Percentiles rank a stretch among this genome's conserved stretches.
Evolutionary conservation across 2,797 vertebrate species (phyloP).

Genomic region (Pampus argenteus): DNA sequence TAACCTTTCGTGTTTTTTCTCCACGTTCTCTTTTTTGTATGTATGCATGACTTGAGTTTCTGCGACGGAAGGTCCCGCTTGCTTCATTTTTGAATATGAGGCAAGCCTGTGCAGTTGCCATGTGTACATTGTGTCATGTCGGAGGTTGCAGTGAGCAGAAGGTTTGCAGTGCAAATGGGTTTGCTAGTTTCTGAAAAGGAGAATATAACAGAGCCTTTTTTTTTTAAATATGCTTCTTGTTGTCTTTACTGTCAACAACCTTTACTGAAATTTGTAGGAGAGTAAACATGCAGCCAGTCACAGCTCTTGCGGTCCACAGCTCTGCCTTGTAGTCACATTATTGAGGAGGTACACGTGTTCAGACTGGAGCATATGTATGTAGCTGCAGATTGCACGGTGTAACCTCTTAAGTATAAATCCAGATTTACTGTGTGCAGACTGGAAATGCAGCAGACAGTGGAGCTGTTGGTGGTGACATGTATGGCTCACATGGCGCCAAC

Average conservation of each 20-base stretch:
- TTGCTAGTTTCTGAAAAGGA: no score
- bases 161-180: no score
- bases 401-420: background rate
- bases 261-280: background rate
- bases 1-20: conserved; percentile 57
- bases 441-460: conserved; percentile 57
- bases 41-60: conserved; percentile 4
- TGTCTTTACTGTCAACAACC: no score
- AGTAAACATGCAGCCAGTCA: no score
- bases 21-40: conserved; percentile 24
- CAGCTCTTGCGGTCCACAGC: no score
- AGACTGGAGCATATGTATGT: no score
- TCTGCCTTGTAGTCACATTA: background rate
- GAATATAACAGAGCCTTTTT: no score
- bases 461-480: conserved; percentile 59
- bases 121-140: background rate
- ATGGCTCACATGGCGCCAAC: conserved; percentile 68
- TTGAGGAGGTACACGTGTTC: background rate
- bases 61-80: background rate
- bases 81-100: background rate
- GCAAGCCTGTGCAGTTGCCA: background rate
- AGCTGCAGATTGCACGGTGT: no score
- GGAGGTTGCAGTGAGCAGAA: background rate
- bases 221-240: no score
- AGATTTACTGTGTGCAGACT: conserved; percentile 16